Conservation (phyloP, 2,888 invertebrate species). For the Loripinus fragilis region DNA sequence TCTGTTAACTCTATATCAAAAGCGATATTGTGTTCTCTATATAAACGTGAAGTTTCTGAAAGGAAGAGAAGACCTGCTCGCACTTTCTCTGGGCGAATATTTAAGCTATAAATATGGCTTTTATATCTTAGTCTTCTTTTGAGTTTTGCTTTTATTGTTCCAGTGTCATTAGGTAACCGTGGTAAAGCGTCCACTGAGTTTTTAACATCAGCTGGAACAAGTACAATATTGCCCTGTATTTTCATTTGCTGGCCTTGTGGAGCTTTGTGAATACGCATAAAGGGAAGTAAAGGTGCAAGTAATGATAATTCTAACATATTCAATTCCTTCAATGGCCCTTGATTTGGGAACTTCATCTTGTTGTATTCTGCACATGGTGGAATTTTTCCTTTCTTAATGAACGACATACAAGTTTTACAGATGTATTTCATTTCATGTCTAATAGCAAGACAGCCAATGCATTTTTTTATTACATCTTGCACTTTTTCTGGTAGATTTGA, state of each 20-base stretch:
- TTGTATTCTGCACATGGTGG: slow-evolving; percentile 48
- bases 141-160: too few species aligned
- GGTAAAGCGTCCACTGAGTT: slow-evolving; percentile 47
- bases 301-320: slow-evolving; percentile 48
- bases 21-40: slow-evolving; percentile 31
- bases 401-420: slow-evolving; percentile 43
- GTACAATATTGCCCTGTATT: slow-evolving; percentile 55
- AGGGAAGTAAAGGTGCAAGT: slow-evolving; percentile 42
- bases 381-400: slow-evolving; percentile 46
- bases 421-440: slow-evolving; percentile 13
- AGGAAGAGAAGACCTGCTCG: slow-evolving; percentile 17
- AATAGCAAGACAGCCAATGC: not conserved
- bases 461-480: slow-evolving; percentile 13
- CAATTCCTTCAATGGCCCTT: slow-evolving; percentile 29
- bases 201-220: slow-evolving; percentile 50
- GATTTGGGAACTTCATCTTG: slow-evolving; percentile 43
- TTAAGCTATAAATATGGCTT: slow-evolving; percentile 24
- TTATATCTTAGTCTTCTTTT: slow-evolving; percentile 16
- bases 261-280: slow-evolving; percentile 50
- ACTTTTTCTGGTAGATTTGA: slow-evolving; percentile 8
- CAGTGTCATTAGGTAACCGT: slow-evolving; percentile 31
- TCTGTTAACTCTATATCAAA: not conserved
- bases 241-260: slow-evolving; percentile 42
- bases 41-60: slow-evolving; percentile 27
- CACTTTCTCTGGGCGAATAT: slow-evolving; percentile 31